Evolutionary conservation across 2,797 vertebrate species (phyloP).

Genomic region (Pangasius macronema): DNA sequence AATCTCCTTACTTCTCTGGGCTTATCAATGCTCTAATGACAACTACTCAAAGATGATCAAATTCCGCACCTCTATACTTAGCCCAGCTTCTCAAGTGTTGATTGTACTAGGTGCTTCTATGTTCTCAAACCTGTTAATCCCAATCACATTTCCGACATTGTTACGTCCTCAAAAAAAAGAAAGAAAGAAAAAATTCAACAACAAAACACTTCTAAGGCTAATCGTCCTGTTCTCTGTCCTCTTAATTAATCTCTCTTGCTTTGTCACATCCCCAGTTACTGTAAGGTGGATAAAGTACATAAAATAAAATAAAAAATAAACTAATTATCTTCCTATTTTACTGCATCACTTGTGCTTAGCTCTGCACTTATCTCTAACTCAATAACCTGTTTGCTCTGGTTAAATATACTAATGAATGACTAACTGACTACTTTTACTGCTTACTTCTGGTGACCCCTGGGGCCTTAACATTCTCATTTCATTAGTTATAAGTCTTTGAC

Average conservation of each 20-base stretch:
- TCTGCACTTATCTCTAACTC: not conserved
- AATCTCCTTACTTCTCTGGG: not conserved
- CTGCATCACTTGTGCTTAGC: not conserved
- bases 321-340: not conserved
- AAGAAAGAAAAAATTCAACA: not conserved
- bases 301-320: not conserved
- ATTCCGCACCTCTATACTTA: not conserved
- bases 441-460: not conserved
- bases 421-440: not conserved
- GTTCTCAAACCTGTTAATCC: not conserved
- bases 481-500: not conserved
- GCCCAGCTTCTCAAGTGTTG: not conserved
- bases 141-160: not conserved
- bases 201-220: not conserved
- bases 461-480: not conserved
- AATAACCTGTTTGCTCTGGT: not conserved
- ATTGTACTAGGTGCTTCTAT: not conserved
- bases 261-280: not conserved
- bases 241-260: not conserved
- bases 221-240: not conserved
- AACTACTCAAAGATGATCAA: constrained; percentile 10
- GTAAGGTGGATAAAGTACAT: too few species aligned
- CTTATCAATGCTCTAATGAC: not conserved
- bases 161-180: not conserved
- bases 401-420: constrained; percentile 3